Evolutionary conservation across 30 jellyfish, hydroid and myxozoan species (phyloP), one percentile per base, ranked within the genome.

Genomic region (Chrysaora quinquecirrha): DNA sequence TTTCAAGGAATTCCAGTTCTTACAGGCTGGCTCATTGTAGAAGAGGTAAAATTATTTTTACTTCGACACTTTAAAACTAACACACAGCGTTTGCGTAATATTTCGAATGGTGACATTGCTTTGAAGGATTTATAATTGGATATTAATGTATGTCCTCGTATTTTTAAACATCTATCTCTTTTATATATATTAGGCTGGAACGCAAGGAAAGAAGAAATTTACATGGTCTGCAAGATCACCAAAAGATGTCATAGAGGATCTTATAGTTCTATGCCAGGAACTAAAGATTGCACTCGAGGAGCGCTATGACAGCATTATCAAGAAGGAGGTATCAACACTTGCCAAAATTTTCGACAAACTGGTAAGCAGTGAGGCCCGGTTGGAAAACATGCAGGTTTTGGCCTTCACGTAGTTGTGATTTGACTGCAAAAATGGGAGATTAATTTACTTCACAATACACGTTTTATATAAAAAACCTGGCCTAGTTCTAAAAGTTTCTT

Each of bases 201-300:
- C 24, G 29, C 68, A 20, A 52, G 68, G 29, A 20, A 10, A 52
- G 29, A 52, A 52, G 68, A 10, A 20, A 52, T 52, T 16, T 19
- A 52, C 68, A 52, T 52, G 68, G 68, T 16, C 24, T 52, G 68
- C 68, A 10, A 16, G 68, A 10, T 12, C 24, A 10, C 68, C 29
- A 19, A 3, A 16, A 52, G 68, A 52, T 52, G 3, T 7, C 68
- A 16, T 52, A 16, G 29, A 52, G 29, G 29, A 52, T 20, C 19
- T 52, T 2, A 3, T 10, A 52, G 68, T 52, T 52, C 29, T 52
- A 20, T 52, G 68, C 68, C 68, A 52, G 68, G 68, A 52, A 20
- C 68, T 52, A 20, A 9, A 52, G 29, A 52, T 10, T 52, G 68
- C 29, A 52, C 24, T 52, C 29, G 7, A 52, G 68, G 24, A 52